Evolutionary conservation across 2,113 vertebrate genomes (phyloP).

Genomic region (Coracopsis vasa): DNA sequence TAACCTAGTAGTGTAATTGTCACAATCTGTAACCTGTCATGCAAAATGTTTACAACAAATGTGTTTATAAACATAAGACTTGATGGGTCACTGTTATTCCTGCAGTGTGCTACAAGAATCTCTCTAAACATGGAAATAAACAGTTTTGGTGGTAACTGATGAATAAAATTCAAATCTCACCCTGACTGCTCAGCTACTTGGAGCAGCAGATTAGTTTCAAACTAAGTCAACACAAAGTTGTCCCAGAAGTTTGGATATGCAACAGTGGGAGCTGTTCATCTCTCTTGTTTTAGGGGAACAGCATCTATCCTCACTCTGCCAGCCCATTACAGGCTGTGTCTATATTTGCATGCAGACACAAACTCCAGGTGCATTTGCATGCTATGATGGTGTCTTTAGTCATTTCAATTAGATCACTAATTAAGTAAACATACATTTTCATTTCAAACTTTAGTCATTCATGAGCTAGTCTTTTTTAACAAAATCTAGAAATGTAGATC

Average conservation of each 20-base stretch:
- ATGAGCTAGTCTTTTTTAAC: neutral
- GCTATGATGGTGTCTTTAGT: neutral
- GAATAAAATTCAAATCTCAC: neutral
- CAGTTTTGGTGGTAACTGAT: neutral
- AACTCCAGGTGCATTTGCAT: neutral
- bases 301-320: neutral
- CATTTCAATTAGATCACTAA: neutral
- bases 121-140: neutral
- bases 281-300: neutral
- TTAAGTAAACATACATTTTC: neutral
- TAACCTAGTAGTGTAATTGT: neutral
- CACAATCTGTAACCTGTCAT: constrained; percentile 8
- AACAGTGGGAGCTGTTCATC: neutral
- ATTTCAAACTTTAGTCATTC: neutral
- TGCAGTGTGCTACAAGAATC: neutral
- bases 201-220: neutral
- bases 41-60: constrained; percentile 9
- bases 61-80: neutral
- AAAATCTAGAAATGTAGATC: neutral
- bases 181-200: neutral
- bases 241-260: neutral
- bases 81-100: neutral
- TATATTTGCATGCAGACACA: neutral
- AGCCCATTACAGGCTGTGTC: neutral
- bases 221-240: neutral